Evolutionary conservation across 2,113 vertebrate species (phyloP).

Genomic region (Thinocorus orbignyianus): DNA sequence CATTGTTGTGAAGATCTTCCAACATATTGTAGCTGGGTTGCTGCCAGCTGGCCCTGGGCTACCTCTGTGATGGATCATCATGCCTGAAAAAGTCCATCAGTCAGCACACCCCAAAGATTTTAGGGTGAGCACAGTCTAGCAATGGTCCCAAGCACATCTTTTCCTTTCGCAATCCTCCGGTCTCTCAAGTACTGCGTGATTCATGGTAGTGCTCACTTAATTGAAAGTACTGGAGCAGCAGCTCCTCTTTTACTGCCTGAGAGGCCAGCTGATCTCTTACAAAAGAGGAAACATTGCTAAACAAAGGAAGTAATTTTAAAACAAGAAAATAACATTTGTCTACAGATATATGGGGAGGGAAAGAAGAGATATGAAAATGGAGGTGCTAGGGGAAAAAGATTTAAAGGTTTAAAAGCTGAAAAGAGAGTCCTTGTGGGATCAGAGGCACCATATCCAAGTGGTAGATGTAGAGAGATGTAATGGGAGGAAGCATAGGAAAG

Average conservation of each 20-base stretch:
- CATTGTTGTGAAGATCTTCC: background rate
- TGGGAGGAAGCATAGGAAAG: background rate
- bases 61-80: background rate
- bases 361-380: slow-evolving; percentile 5
- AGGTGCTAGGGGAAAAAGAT: background rate
- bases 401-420: background rate
- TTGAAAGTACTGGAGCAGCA: background rate
- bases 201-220: background rate
- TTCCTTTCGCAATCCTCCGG: background rate
- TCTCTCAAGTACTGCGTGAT: slow-evolving; percentile 11
- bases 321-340: slow-evolving; percentile 46
- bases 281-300: slow-evolving; percentile 27
- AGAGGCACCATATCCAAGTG: background rate
- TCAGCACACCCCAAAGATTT: background rate
- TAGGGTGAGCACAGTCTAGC: background rate
- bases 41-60: background rate
- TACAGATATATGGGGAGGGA: background rate
- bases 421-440: background rate
- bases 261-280: slow-evolving; percentile 24
- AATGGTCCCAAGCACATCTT: background rate
- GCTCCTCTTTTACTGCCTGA: slow-evolving; percentile 16
- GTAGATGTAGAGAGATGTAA: fast-evolving
- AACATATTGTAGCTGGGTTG: background rate
- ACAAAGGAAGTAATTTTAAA: slow-evolving; percentile 41
- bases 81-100: background rate